Percentiles rank a stretch among this genome's conserved stretches.
Evolutionary conservation across 2,113 vertebrate species (phyloP).

Genomic region (Calyptommatus sinebrachiatus): DNA sequence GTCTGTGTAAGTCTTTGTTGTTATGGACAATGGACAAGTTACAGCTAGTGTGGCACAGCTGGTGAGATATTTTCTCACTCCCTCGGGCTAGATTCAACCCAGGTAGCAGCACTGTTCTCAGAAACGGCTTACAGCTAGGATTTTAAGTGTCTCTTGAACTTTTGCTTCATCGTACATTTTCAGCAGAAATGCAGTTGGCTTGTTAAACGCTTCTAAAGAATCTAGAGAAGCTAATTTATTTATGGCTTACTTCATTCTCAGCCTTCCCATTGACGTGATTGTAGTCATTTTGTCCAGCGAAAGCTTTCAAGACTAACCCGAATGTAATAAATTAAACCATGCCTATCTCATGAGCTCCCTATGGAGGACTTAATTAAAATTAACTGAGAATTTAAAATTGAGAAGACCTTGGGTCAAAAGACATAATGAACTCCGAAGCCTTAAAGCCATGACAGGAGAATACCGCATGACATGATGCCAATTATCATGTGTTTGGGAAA

Average conservation of each 20-base stretch:
- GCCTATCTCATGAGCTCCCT: constrained; percentile 16
- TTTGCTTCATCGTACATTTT: background rate
- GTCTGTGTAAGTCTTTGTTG: background rate
- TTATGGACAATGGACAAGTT: background rate
- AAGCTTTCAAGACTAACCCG: constrained; percentile 6
- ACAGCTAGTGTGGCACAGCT: background rate
- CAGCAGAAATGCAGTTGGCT: background rate
- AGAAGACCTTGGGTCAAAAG: background rate
- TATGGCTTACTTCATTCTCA: constrained; percentile 18
- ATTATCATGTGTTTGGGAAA: constrained; percentile 14
- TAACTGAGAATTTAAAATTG: constrained; percentile 18
- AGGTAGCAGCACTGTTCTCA: background rate
- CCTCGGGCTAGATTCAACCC: background rate
- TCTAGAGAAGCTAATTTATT: constrained; percentile 3
- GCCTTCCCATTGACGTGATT: background rate
- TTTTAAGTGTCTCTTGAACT: background rate
- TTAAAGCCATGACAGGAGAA: constrained; percentile 13
- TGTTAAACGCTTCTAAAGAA: background rate
- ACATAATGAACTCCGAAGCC: constrained; percentile 24
- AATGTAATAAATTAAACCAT: constrained; percentile 24
- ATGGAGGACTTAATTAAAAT: constrained; percentile 42
- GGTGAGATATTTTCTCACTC: background rate
- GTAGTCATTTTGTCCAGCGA: constrained; percentile 12
- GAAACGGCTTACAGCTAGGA: background rate
- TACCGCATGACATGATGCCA: constrained; percentile 13